Conservation (phyloP, 2,888 invertebrate genomes). For the Panopea generosa region DNA sequence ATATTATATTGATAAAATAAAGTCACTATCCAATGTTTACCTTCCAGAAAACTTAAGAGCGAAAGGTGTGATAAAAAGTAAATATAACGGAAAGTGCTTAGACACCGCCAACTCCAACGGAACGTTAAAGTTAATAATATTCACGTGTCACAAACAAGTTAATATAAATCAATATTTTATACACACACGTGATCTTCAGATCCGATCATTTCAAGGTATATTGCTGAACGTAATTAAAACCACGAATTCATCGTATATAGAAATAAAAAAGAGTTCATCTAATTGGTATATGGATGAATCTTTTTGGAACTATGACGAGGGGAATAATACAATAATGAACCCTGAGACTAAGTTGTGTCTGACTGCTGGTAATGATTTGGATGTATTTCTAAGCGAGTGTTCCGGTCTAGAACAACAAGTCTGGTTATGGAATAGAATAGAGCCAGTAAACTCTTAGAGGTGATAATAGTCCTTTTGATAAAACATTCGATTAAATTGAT, state of each 20-base stretch:
- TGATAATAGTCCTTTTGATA: too few species aligned
- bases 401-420: not conserved
- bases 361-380: not conserved
- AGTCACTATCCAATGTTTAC: slow-evolving; percentile 35
- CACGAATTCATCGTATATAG: not conserved
- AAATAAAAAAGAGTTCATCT: not conserved
- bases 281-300: not conserved
- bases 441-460: too few species aligned
- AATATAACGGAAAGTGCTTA: slow-evolving; percentile 16
- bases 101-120: slow-evolving; percentile 31
- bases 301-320: not conserved
- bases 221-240: not conserved
- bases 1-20: slow-evolving; percentile 33
- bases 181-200: slow-evolving; percentile 24
- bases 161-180: slow-evolving; percentile 42
- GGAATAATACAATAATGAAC: not conserved
- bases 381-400: not conserved
- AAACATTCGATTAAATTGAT: too few species aligned
- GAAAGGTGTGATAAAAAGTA: slow-evolving; percentile 17
- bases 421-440: not conserved
- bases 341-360: not conserved
- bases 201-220: slow-evolving; percentile 18
- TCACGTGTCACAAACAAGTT: slow-evolving; percentile 22
- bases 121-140: slow-evolving; percentile 24
- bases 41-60: slow-evolving; percentile 9